Percentiles rank a stretch among this genome's conserved stretches.
These are phyloP conservation scores for Zoanthus solanderi DNA, from an alignment of 92 coral and sea anemone species.

Conservation along the genomic window DNA sequence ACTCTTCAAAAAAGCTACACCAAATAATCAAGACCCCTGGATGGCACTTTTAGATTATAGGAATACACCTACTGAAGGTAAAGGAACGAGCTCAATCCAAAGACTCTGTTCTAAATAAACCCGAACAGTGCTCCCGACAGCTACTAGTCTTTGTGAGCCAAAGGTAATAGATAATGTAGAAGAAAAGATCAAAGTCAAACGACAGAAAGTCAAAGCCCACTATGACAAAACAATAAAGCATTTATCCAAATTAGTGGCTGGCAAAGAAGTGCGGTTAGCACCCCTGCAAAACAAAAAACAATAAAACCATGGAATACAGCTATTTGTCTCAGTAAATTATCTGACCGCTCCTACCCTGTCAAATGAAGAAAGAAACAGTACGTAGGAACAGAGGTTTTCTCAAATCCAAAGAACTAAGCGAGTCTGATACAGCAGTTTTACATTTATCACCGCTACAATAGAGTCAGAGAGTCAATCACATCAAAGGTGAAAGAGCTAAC, in stretches of 20 bases:
- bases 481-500: not conserved
- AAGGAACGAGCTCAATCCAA: constrained; percentile 28
- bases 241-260: constrained; percentile 57
- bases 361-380: constrained; percentile 33
- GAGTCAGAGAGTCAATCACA: not conserved
- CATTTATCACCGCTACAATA: not conserved
- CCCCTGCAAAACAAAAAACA: constrained; percentile 22
- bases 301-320: constrained; percentile 50
- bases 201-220: constrained; percentile 54
- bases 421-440: not conserved
- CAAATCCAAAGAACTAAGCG: not conserved
- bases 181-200: constrained; percentile 12
- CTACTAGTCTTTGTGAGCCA: not conserved
- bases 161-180: constrained; percentile 17
- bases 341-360: constrained; percentile 55
- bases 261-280: constrained; percentile 66
- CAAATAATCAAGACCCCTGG: constrained; percentile 66
- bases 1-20: constrained; percentile 67
- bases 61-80: not conserved
- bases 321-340: constrained; percentile 49
- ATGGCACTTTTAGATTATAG: constrained; percentile 35
- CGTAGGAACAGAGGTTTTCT: constrained; percentile 53
- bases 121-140: not conserved
- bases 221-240: constrained; percentile 45
- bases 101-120: too few relatives aligned